A percentile compares a stretch with the other conserved stretches of the same genome.
phyloP scores from a whole-genome alignment of 2,797 vertebrate species.

The Syngnathus rostellatus region DNA sequence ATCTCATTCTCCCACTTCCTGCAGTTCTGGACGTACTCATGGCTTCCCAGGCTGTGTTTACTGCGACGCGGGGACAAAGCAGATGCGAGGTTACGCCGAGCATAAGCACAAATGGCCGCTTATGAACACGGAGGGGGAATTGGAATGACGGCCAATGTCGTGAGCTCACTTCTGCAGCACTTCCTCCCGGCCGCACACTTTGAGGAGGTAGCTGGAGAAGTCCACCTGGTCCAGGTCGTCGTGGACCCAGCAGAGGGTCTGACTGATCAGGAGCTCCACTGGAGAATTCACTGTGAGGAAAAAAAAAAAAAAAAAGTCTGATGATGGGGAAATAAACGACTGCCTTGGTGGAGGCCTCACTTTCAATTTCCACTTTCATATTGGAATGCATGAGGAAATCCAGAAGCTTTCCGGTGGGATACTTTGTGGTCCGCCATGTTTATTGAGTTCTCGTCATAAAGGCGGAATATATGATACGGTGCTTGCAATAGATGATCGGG shows the following conservation, averaged over 20 bases:
- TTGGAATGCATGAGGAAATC: not conserved
- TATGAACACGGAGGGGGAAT: not conserved
- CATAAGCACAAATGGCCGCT: not conserved
- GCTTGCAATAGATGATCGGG: not conserved
- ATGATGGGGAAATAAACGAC: not conserved
- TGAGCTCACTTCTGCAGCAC: slow-evolving; percentile 93
- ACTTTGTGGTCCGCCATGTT: not conserved
- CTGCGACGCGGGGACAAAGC: slow-evolving; percentile 54
- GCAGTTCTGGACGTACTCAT: slow-evolving; percentile 95
- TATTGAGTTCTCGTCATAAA: not conserved
- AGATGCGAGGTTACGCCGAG: slow-evolving; percentile 10
- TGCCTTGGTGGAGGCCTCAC: slow-evolving; percentile 1
- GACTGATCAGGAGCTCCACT: slow-evolving; percentile 93
- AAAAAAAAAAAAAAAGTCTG: slow-evolving; percentile 14
- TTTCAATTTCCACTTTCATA: not conserved
- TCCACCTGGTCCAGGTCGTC: slow-evolving; percentile 94
- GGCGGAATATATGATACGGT: not conserved
- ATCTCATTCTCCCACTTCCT: slow-evolving; percentile 96
- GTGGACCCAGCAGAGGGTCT: slow-evolving; percentile 96
- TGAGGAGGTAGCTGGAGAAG: slow-evolving; percentile 89
- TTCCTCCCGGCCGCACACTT: slow-evolving; percentile 93
- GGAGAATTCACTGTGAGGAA: slow-evolving; percentile 83
- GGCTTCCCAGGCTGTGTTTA: slow-evolving; percentile 91
- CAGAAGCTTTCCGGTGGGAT: slow-evolving; percentile 1
- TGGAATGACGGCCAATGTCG: not conserved